These are phyloP conservation scores for Temnothorax curvispinosus DNA, from an alignment of 1,140 invertebrate species.

Conservation along the genomic window DNA sequence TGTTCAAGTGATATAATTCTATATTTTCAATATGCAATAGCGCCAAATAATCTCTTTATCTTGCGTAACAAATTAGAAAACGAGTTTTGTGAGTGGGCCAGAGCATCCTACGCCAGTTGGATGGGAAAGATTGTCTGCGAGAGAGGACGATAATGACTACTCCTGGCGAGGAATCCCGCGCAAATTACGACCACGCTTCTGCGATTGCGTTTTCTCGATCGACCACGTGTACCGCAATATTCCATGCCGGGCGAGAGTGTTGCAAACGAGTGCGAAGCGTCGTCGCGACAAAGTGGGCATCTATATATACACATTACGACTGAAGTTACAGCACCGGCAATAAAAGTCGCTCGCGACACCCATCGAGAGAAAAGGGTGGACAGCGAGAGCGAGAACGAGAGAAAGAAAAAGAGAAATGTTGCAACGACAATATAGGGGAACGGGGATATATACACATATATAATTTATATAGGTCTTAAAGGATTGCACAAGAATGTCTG, in stretches of 20 bases:
- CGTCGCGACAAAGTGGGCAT: slow-evolving; percentile 57
- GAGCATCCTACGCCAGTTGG: neutral
- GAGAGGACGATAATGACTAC: slow-evolving; percentile 43
- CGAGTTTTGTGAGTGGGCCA: slow-evolving; percentile 11
- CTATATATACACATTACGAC: slow-evolving; percentile 13
- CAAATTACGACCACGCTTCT: slow-evolving; percentile 48
- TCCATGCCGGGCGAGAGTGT: slow-evolving; percentile 44
- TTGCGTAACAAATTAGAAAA: slow-evolving; percentile 47
- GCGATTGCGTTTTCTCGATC: slow-evolving; percentile 49
- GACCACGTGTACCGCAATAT: slow-evolving; percentile 44
- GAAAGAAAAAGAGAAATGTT: slow-evolving; percentile 46
- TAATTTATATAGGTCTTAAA: slow-evolving; percentile 79
- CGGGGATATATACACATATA: slow-evolving; percentile 22
- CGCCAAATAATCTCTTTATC: slow-evolving; percentile 16
- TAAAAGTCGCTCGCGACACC: slow-evolving; percentile 69
- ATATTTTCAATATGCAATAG: neutral
- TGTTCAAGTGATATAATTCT: neutral
- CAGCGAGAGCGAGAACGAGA: neutral
- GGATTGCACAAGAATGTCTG: slow-evolving; percentile 79
- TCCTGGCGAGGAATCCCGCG: slow-evolving; percentile 38
- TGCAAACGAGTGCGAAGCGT: slow-evolving; percentile 60
- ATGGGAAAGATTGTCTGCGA: slow-evolving; percentile 23
- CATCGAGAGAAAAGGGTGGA: slow-evolving; percentile 38
- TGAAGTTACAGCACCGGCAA: slow-evolving; percentile 63
- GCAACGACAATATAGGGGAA: slow-evolving; percentile 51